A percentile compares a stretch with the other conserved stretches of the same genome.
These are phyloP conservation scores for Tachina lurida DNA, from an alignment of 2,888 invertebrate species.

Conservation along the genomic window DNA sequence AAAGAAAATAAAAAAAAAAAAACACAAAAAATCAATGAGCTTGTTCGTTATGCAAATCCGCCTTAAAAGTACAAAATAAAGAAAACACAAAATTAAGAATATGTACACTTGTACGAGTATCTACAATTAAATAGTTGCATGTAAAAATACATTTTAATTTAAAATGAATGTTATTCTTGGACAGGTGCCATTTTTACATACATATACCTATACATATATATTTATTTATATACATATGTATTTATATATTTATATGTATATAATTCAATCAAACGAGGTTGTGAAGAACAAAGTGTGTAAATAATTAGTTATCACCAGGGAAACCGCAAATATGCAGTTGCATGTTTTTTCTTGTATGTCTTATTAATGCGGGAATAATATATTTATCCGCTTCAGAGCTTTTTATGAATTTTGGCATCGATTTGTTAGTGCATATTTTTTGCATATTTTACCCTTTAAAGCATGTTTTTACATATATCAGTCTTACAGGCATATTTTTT, in stretches of 20 bases:
- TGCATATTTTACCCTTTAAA: too few relatives aligned
- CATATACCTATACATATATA: too few relatives aligned
- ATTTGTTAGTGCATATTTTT: too few relatives aligned
- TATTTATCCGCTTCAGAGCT: too few relatives aligned
- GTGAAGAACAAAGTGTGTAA: background rate
- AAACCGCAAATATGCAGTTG: too few relatives aligned
- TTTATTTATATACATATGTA: too few relatives aligned
- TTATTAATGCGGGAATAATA: too few relatives aligned
- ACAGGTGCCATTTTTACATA: constrained; percentile 58
- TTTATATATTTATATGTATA: background rate
- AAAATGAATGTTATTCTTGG: constrained; percentile 45
- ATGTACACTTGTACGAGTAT: constrained; percentile 3
- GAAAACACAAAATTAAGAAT: constrained; percentile 29
- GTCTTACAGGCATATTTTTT: too few relatives aligned
- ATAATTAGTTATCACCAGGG: background rate
- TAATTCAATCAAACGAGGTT: background rate
- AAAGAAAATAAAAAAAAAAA: background rate
- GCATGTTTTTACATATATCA: too few relatives aligned
- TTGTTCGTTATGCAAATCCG: constrained; percentile 20
- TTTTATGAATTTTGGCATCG: too few relatives aligned
- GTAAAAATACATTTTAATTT: constrained; percentile 44
- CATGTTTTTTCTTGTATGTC: too few relatives aligned
- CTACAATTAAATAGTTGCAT: constrained; percentile 40
- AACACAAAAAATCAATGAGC: background rate
- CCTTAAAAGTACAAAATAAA: constrained; percentile 29